Evolutionary conservation across 1,140 invertebrate species (phyloP), one percentile per base, ranked within the genome.

Genomic region (Lepidurus couesii): DNA sequence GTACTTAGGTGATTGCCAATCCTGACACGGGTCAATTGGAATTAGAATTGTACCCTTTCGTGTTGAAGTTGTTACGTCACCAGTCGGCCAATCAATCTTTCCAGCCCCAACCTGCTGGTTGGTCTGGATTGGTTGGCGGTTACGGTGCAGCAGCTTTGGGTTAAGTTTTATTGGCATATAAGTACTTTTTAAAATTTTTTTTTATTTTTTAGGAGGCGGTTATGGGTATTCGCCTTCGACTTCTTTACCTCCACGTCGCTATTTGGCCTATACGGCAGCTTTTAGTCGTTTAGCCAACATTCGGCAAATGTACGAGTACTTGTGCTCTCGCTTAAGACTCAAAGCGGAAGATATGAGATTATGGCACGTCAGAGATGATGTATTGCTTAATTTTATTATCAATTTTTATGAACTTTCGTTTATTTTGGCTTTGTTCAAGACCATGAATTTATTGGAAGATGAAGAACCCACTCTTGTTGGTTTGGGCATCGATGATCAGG

Each of bases 31-130:
- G 82, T 21, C 79, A 90, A 75, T 89, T 92, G 5, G 93, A 95
- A 82, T 83, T 96, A 43, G 94, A 96, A 84, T 84, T 95, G 9
- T 95, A 94, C 83, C 94, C 93, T 1, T 83, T 94, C 42, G 92
- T 90, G 82, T 84, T 95, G 73, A 88, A 90, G 78, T 87, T 96
- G 34, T 86, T 92, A 34, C 85, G 92, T 53, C 93, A 95, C 84
- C 82, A 81, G 84, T 80, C 86, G 87, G 65, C 83, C 86, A 24
- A 81, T 83, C 10, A 82, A 81, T 74, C 81, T 16, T 44, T 76
- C 80, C n/a, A 76, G 76, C 53, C 81, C 10, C 75, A 42, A 13
- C 74, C 44, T 44, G 44, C 86, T 80, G 82, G 88, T 4, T 89
- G 89, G 86, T 86, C 87, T 75, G 88, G 88, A 74, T 87, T 90